Evolutionary conservation across 2,888 invertebrate genomes (phyloP), one percentile per base, ranked within the genome.

Genomic region (Polydrusus tereticollis): DNA sequence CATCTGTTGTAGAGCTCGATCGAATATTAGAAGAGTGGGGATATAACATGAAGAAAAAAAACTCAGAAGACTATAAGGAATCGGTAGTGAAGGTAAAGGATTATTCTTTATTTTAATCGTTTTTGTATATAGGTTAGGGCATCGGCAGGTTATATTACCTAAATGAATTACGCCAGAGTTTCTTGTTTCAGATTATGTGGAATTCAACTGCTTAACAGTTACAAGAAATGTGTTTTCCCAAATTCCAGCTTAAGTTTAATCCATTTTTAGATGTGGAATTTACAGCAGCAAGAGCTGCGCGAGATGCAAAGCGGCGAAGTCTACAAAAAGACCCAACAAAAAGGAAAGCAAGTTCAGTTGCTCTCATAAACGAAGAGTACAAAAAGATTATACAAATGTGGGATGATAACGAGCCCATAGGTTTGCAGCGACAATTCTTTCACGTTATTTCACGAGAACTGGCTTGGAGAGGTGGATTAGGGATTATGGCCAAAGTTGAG

Each of bases 381-480:
- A 60, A 38, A 66, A 66, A 5, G 64, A 66, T 66, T 16, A 38
- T 55, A 66, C 6, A n/a, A n/a, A n/a, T n/a, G n/a, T n/a, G n/a
- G n/a, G n/a, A n/a, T n/a, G n/a, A n/a, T n/a, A n/a, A n/a, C 14
- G 29, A 66, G 12, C 8, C 45, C 2, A 57, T 21, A 55, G 20
- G 55, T 38, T 66, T 57, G 21, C 55, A 43, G 38, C 55, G 36
- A 52, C 55, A 41, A 20, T 57, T 29, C 14, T 66, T 66, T 57
- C 55, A 57, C 55, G 36, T 55, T 66, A 66, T 66, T 36, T 66
- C 66, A 52, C 57, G 20, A 14, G 66, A 66, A 66, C 57, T 66
- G 21, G 18, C 45, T 16, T 45, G 66, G 66, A 66, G 57, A 41
- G 41, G 66, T 66, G 66, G 58, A 12, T 57, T 58, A 66, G 57